Evolutionary conservation across 2,888 invertebrate species (phyloP), one percentile per base, ranked within the genome.

Genomic region (Eupithecia dodoneata): DNA sequence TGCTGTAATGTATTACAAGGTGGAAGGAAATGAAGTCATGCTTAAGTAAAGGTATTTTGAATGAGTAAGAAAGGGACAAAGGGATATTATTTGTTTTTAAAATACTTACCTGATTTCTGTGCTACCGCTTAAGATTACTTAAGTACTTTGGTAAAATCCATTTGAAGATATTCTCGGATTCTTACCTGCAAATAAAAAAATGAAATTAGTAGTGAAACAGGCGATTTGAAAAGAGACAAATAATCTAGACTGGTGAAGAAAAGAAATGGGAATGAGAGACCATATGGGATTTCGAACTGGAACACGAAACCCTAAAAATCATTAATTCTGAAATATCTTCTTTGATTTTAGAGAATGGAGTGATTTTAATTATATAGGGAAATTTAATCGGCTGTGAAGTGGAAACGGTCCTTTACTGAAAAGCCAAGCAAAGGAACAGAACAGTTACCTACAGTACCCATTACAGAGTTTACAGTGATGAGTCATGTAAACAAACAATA

Each of bases 401-500:
- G 55, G 55, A n/a, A n/a, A 7, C 55, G 7, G 55, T 2, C 52
- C 52, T 55, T 7, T 6, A 5, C 52, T 52, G 5, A 15, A 52
- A 55, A 7, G n/a, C n/a, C 7, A 55, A 18, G 18, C 18, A 3
- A n/a, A 18, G 10, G 9, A 59, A 7, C 18, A 59, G 59, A 18
- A 3, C 18, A 59, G 59, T n/a, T 59, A 9, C 9, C n/a, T 18
- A 59, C 59, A 3, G 59, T 59, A 18, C 9, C 59, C 59, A n/a
- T 52, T 52, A 52, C 6, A 52, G 3, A 52, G 52, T 59, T 59
- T 18, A 18, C 59, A 18, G 59, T 59, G 55, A 59, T 52, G 52
- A 59, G 59, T 59, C 59, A 59, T 59, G 59, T 59, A 59, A 59
- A 59, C 59, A 59, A 59, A 59, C 59, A 59, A 18, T 3, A 55